Base-by-base conservation (phyloP, 2,113 vertebrate genomes). In the Sigmodon hispidus region DNA sequence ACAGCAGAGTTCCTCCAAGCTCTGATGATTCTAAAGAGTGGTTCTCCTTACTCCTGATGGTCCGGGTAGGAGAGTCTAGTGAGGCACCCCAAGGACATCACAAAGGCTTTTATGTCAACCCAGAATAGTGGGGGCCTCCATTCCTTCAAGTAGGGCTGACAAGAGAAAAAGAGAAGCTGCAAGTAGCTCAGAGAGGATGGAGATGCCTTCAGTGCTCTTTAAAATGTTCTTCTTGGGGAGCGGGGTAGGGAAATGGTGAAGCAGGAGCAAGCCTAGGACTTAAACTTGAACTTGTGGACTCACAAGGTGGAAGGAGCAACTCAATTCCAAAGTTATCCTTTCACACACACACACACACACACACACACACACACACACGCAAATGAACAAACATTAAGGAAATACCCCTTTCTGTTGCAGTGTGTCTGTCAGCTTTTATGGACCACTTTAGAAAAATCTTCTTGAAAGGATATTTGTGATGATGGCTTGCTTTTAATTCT, bases 1-100 rank as follows among this genome's bases (percentile, higher is more conserved):
- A 9, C 5, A 34, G 4, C 4, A 57, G 75, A 79, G 4, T 57
- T 22, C 26, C 21, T 69, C 26, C 21, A 34, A 29, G 24, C 48
- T 22, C 3, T 50, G 19, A 7, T 70, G 83, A 61, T 43, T 61
- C 5, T 0, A 5, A n/a, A 24, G 34, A 50, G 26, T 0, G 2
- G 65, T 15, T 36, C 7, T 48, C 17, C 36, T 67, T 34, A 24
- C 29, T 50, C 17, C 31, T 24, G 29, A 36, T 4, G 24, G 34
- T 59, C 48, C 19, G 26, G 34, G 7, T 70, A 4, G 16, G 5
- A 50, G n/a, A 69, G 67, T 15, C 83, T 19, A 24, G 5, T 22
- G 5, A 48, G 34, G 26, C 15, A 9, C 16, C 29, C 65, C 6
- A 22, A 72, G 77, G 17, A 2, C 1, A 17, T 9, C 36, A 48